Evolutionary conservation across 2,113 vertebrate genomes (phyloP).

Genomic region (Ia io): DNA sequence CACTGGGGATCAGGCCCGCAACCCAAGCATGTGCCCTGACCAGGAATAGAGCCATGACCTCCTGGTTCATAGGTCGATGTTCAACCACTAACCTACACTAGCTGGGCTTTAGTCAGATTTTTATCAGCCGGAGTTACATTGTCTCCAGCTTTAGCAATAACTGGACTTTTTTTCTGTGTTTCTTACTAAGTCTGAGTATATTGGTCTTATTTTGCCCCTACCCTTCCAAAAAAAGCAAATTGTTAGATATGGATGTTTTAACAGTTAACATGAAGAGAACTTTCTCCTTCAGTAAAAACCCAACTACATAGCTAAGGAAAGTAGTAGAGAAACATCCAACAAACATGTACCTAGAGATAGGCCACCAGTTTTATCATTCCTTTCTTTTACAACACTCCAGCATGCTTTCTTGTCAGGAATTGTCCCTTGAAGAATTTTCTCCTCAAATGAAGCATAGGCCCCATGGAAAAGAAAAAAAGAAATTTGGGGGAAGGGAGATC

Average conservation of each 20-base stretch:
- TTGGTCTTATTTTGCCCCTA: slow-evolving; percentile 11
- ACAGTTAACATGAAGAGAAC: background rate
- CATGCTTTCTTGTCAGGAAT: slow-evolving; percentile 5
- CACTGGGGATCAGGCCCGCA: no score
- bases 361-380: background rate
- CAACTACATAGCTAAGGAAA: background rate
- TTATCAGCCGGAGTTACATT: background rate
- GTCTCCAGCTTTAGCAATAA: slow-evolving; percentile 22
- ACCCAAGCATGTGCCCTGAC: no score
- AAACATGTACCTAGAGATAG: background rate
- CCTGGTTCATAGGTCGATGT: no score
- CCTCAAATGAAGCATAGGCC: background rate
- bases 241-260: slow-evolving; percentile 44
- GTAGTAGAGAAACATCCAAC: background rate
- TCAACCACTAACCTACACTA: no score
- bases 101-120: slow-evolving; percentile 9
- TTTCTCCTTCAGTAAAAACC: slow-evolving; percentile 12
- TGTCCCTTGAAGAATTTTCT: background rate
- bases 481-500: background rate
- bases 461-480: slow-evolving; percentile 35
- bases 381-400: slow-evolving; percentile 28
- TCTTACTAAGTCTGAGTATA: slow-evolving; percentile 31
- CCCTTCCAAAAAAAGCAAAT: slow-evolving; percentile 15
- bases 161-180: background rate
- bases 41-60: no score